phyloP scores from a whole-genome alignment of 2,888 invertebrate genomes.

The Protula sp. region DNA sequence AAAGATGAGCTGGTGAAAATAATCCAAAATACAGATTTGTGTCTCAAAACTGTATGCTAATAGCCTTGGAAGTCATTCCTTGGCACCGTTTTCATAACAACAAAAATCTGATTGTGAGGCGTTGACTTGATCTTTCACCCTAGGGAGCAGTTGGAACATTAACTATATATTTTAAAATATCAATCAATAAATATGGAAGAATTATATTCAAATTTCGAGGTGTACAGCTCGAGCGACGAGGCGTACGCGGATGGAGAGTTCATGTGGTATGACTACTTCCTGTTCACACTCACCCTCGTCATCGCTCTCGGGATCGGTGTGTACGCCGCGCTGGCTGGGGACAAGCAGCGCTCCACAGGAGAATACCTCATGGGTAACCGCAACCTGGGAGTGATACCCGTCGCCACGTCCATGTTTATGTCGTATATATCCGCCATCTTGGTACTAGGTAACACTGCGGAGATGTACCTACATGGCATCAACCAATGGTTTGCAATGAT shows the following conservation, averaged over 20 bases:
- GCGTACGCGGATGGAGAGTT: slow-evolving; percentile 1
- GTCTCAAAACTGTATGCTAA: too few relatives aligned
- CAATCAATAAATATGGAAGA: too few relatives aligned
- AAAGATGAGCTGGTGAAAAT: too few relatives aligned
- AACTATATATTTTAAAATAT: too few relatives aligned
- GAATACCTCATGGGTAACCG: slow-evolving; percentile 16
- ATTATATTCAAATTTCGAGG: too few relatives aligned
- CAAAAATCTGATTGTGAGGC: too few relatives aligned
- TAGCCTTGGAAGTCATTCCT: too few relatives aligned
- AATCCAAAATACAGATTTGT: too few relatives aligned
- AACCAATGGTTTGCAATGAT: slow-evolving; percentile 8
- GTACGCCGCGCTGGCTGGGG: slow-evolving; percentile 10
- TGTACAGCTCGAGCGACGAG: slow-evolving; percentile 60
- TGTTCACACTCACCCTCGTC: slow-evolving; percentile 8
- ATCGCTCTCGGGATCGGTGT: slow-evolving; percentile 15
- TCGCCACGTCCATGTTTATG: slow-evolving; percentile 17
- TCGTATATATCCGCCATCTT: slow-evolving; percentile 18
- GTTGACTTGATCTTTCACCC: too few relatives aligned
- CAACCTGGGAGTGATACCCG: slow-evolving; percentile 9
- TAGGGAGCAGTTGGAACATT: too few relatives aligned
- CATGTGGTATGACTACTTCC: slow-evolving; percentile 13
- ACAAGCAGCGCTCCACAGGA: slow-evolving; percentile 12
- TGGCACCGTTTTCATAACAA: too few relatives aligned
- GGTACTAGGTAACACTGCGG: slow-evolving; percentile 16
- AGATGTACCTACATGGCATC: slow-evolving; percentile 12